phyloP scores from a whole-genome alignment of 2,113 vertebrate genomes.

The Dasyprocta punctata region DNA sequence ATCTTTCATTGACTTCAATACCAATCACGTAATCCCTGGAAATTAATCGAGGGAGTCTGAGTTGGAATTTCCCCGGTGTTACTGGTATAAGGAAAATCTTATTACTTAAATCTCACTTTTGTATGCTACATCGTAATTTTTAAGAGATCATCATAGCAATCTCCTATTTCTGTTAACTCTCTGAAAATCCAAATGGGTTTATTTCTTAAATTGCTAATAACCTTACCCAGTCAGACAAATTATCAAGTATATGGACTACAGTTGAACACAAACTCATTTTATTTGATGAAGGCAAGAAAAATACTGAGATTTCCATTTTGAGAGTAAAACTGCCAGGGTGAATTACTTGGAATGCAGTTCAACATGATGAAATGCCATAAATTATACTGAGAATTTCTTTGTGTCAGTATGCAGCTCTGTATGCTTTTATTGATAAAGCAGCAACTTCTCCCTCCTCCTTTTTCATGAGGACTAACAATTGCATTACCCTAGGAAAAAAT shows the following conservation, averaged over 20 bases:
- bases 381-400: conserved; percentile 81
- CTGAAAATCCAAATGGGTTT: conserved; percentile 85
- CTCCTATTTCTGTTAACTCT: conserved; percentile 86
- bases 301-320: conserved; percentile 80
- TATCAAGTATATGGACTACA: conserved; percentile 78
- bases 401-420: conserved; percentile 75
- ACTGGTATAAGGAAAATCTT: conserved; percentile 80
- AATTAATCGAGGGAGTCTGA: conserved; percentile 77
- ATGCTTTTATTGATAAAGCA: conserved; percentile 82
- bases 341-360: conserved; percentile 78
- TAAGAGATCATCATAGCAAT: conserved; percentile 87
- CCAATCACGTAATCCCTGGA: conserved; percentile 72
- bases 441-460: neutral
- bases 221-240: conserved; percentile 78
- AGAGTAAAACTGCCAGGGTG: conserved; percentile 76
- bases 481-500: conserved; percentile 74
- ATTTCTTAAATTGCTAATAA: conserved; percentile 85
- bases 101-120: conserved; percentile 84
- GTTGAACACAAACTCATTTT: conserved; percentile 80
- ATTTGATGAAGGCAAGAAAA: conserved; percentile 78
- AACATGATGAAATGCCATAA: conserved; percentile 80
- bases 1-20: conserved; percentile 81
- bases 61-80: conserved; percentile 83
- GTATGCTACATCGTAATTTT: conserved; percentile 86
- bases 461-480: conserved; percentile 78